Conservation (phyloP, 2,113 vertebrate species). For the Strix uralensis region DNA sequence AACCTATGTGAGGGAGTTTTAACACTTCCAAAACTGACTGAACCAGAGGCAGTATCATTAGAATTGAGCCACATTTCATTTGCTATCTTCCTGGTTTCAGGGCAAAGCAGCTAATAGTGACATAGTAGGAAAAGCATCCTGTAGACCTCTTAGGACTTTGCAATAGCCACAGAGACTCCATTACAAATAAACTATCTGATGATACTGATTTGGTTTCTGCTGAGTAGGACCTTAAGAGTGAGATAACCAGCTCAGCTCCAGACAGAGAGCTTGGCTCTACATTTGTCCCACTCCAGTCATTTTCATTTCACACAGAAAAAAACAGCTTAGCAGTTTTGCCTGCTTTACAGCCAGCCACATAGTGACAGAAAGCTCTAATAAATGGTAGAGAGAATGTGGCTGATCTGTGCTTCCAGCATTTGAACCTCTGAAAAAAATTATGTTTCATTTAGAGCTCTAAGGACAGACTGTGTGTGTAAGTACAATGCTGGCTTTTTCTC, state of each 20-base stretch:
- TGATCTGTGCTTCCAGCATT: background rate
- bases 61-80: background rate
- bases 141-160: background rate
- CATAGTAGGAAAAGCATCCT: background rate
- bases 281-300: slow-evolving; percentile 34
- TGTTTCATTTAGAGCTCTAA: background rate
- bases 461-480: background rate
- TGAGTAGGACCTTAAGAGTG: slow-evolving; percentile 19
- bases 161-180: slow-evolving; percentile 9
- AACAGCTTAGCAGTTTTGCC: slow-evolving; percentile 2
- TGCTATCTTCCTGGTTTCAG: background rate
- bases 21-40: background rate
- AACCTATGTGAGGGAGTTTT: background rate
- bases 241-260: slow-evolving; percentile 22
- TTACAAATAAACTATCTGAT: slow-evolving; percentile 9
- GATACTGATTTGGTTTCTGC: slow-evolving; percentile 20
- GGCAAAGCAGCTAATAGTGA: background rate
- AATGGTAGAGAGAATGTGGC: background rate
- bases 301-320: slow-evolving; percentile 14
- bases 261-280: background rate
- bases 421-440: background rate
- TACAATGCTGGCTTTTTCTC: slow-evolving; percentile 1
- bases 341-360: background rate
- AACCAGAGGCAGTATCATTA: background rate
- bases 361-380: background rate